Evolutionary conservation across 2,797 vertebrate genomes (phyloP), one percentile per base, ranked within the genome.

Genomic region (Poeciliopsis infans): DNA sequence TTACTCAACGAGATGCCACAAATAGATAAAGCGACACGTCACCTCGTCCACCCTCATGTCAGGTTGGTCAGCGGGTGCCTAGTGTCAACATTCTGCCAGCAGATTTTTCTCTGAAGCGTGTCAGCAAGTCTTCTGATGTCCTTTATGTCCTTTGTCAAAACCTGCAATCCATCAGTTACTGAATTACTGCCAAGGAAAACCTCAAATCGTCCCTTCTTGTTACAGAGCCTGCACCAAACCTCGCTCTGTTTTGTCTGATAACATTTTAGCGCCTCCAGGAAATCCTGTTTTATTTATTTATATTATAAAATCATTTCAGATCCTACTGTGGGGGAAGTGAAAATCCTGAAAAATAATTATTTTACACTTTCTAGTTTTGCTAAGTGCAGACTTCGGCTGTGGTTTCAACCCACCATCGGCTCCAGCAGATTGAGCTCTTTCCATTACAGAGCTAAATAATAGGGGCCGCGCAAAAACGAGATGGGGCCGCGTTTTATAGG

Each of bases 381-480:
- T 47, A 49, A 83, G 85, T 78, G 79, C 72, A 18, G 83, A 78
- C 85, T 87, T 85, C 87, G 92, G 88, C 88, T 85, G 79, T 25
- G 11, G 25, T 20, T 79, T 77, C 28, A 75, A 78, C 82, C 88
- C 85, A 79, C 87, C 80, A 11, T 87, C 81, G 83, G 75, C 83
- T 90, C 79, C 83, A 83, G 85, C 77, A 88, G 85, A 90, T 93
- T 90, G 82, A 86, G 86, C 80, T 91, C 83, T 93, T 93, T 91
- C 91, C 91, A 93, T 94, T 89, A 93, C 86, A 4, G 80, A 86
- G 77, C 80, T 88, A 90, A 93, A 94, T 92, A 91, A 94, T 89
- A 90, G 89, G 84, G 91, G 83, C 83, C 33, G 61, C 43, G 25
- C 79, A 79, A 79, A 88, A 89, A 83, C 41, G 80, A 91, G 88